Evolutionary conservation across 1,140 invertebrate genomes (phyloP).

Genomic region (Metopolophium dirhodum): DNA sequence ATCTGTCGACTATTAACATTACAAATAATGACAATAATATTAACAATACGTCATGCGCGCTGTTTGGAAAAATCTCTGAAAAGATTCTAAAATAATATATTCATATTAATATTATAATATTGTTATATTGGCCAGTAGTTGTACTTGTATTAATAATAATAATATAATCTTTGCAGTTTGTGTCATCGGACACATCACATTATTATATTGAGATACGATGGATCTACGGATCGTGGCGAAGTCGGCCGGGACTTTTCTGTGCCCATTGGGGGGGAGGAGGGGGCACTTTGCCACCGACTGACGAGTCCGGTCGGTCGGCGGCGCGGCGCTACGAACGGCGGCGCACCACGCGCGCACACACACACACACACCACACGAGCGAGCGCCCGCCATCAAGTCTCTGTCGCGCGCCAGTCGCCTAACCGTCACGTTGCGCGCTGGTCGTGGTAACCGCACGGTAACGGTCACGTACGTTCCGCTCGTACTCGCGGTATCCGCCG

Average conservation of each 20-base stretch:
- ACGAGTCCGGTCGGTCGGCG: not conserved
- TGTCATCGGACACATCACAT: not conserved
- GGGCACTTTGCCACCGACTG: not conserved
- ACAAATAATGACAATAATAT: not conserved
- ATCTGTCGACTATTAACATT: not conserved
- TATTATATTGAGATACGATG: not conserved
- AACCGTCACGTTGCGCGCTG: not conserved
- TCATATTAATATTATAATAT: not conserved
- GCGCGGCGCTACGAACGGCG: not conserved
- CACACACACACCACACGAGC: not conserved
- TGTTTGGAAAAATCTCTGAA: too few relatives aligned
- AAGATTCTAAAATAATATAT: too few relatives aligned
- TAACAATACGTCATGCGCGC: too few relatives aligned
- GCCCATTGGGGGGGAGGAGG: too few relatives aligned
- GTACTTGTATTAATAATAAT: not conserved
- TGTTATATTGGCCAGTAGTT: not conserved
- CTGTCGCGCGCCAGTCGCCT: constrained; percentile 31
- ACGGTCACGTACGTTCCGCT: not conserved
- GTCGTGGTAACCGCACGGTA: not conserved
- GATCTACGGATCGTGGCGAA: not conserved
- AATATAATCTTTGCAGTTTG: not conserved
- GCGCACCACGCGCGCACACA: not conserved
- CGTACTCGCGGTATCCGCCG: not conserved
- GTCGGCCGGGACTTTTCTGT: not conserved
- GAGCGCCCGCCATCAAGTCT: constrained; percentile 7